Conservation (phyloP, 2,888 invertebrate species). For the Apocheima hispidaria region DNA sequence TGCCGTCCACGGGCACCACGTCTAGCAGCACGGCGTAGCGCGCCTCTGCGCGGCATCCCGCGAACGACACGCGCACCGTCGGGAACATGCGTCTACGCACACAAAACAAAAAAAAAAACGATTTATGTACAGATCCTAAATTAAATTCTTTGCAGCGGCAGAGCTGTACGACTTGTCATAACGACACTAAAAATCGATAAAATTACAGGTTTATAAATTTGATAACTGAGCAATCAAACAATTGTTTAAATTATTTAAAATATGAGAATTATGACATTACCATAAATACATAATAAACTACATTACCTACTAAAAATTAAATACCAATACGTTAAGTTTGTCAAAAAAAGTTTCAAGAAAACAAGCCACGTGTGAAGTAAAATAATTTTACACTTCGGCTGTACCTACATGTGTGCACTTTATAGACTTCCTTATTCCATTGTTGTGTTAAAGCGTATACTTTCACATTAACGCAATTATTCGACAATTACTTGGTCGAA, state of each 20-base stretch:
- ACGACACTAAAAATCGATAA: background rate
- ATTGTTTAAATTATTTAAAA: too few relatives aligned
- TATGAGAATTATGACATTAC: background rate
- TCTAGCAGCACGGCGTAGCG: slow-evolving; percentile 97
- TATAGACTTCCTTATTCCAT: slow-evolving; percentile 74
- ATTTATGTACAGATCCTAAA: too few relatives aligned
- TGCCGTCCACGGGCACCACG: slow-evolving; percentile 98
- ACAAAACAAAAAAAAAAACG: background rate
- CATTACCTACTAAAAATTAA: background rate
- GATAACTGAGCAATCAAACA: too few relatives aligned
- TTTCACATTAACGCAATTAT: slow-evolving; percentile 85
- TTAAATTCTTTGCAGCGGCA: background rate
- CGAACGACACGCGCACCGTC: slow-evolving; percentile 97
- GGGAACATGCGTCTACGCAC: slow-evolving; percentile 97
- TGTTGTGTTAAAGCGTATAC: slow-evolving; percentile 82
- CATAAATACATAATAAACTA: background rate
- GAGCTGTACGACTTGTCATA: too few relatives aligned
- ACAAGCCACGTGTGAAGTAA: slow-evolving; percentile 41
- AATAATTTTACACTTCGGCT: slow-evolving; percentile 53
- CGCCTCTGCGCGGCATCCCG: slow-evolving; percentile 92
- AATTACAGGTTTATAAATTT: too few relatives aligned
- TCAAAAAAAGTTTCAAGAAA: slow-evolving; percentile 23
- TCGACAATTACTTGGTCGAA: slow-evolving; percentile 80
- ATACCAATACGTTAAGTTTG: background rate
- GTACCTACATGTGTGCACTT: slow-evolving; percentile 54